These are phyloP conservation scores for Zaprionus davidi DNA, from an alignment of 1,140 invertebrate species.

Conservation along the genomic window DNA sequence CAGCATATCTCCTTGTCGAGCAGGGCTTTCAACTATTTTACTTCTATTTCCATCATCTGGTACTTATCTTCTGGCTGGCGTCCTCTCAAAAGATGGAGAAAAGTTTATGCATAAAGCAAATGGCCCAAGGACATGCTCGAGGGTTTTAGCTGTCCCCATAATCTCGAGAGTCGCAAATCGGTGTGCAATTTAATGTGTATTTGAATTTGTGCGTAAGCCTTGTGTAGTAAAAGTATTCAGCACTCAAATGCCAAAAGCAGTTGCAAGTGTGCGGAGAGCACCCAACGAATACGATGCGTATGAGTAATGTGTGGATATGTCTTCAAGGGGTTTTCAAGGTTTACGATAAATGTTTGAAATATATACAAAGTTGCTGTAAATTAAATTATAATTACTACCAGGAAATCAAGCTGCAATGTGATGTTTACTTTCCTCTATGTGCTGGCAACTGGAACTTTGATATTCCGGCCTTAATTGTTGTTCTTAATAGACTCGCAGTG, in stretches of 20 bases:
- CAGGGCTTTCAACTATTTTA: constrained; percentile 5
- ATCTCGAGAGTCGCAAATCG: constrained; percentile 56
- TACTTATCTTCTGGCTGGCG: constrained; percentile 2
- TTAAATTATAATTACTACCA: background rate
- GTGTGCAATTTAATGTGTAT: constrained; percentile 33
- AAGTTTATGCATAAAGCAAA: constrained; percentile 28
- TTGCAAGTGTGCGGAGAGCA: constrained; percentile 16
- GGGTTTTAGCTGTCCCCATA: constrained; percentile 20
- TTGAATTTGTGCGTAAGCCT: constrained; percentile 24
- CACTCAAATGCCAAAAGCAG: background rate
- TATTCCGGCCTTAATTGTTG: background rate
- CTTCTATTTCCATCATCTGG: constrained; percentile 11
- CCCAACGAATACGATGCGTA: constrained; percentile 50
- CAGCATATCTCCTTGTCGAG: constrained; percentile 9
- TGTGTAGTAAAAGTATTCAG: constrained; percentile 41
- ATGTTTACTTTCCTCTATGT: background rate
- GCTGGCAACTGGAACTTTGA: background rate
- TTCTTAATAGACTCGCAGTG: background rate
- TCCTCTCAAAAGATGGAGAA: constrained; percentile 20
- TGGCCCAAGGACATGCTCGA: constrained; percentile 28
- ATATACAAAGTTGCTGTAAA: background rate
- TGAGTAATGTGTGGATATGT: constrained; percentile 27
- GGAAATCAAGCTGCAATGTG: background rate
- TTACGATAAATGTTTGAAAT: background rate
- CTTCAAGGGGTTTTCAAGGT: background rate